Conservation (phyloP, 1,140 invertebrate genomes). For the Euura lappo region DNA sequence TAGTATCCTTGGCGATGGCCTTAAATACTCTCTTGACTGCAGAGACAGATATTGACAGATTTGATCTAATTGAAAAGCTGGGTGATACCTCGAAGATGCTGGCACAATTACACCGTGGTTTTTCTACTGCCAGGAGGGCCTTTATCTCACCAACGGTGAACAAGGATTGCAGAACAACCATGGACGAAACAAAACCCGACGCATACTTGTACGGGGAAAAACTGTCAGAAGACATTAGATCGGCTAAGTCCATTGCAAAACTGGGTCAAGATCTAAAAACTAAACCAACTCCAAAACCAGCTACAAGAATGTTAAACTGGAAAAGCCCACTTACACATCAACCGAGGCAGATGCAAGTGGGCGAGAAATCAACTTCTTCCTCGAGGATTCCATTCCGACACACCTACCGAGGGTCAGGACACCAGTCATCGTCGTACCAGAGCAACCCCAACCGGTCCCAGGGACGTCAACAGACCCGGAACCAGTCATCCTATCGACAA, state of each 20-base stretch:
- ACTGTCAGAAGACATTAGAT: constrained; percentile 18
- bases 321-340: background rate
- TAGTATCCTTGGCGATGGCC: too few relatives aligned
- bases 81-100: constrained; percentile 15
- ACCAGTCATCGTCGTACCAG: too few relatives aligned
- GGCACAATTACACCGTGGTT: constrained; percentile 26
- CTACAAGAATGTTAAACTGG: background rate
- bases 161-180: background rate
- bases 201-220: constrained; percentile 17
- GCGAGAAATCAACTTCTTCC: too few relatives aligned
- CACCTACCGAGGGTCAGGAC: background rate
- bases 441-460: too few relatives aligned
- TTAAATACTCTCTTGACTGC: background rate
- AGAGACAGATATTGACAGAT: background rate
- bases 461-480: too few relatives aligned
- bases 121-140: constrained; percentile 26
- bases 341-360: background rate
- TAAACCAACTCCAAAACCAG: background rate
- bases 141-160: constrained; percentile 19
- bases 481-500: too few relatives aligned
- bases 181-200: background rate
- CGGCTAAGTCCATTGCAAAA: constrained; percentile 13
- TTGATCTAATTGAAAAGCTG: background rate
- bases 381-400: background rate
- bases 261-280: background rate